Base-by-base conservation (phyloP, 2,113 vertebrate genomes). In the Atherinomorus stipes region DNA sequence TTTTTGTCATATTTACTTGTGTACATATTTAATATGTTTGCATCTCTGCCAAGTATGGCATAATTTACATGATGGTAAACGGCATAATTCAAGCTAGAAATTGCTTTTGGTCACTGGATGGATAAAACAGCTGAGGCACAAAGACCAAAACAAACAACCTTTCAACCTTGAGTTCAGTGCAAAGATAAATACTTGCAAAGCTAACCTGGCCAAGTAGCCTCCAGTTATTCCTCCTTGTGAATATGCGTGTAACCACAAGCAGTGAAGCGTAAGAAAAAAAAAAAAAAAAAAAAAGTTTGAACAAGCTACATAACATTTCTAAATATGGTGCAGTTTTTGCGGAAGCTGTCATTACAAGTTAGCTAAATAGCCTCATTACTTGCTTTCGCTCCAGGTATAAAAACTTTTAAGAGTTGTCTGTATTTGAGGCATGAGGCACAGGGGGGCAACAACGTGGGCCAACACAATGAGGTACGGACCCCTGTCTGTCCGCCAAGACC, bases 401-500 rank as follows among this genome's bases (percentile, higher is more conserved):
- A 18, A 23, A 9, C 2, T 31, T 13, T 9, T 0, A 1, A 2
- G 13, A 59, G 34, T 5, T 40, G 62, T 1, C 15, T 57, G 47
- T 1, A 1, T 44, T 1, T 1, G 11, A 63, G 15, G 37, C 65
- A 34, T 1, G 50, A 25, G 56, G 22, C 23, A 1, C 61, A 37
- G 19, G 25, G 37, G 2, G 7, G 54, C 28, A 9, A 64, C 76
- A 76, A 74, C 83, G 72, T 85, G 84, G 75, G 61, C 19, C 74
- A 1, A 7, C n/a, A 79, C 86, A 72, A 83, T 63, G 78, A 78
- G 61, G 52, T n/a, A 44, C 23, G 18, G 53, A 58, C 68, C 5
- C 74, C 67, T 31, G 19, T 34, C 51, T 76, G 77, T 84, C 83
- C 80, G 64, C 86, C 83, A 75, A 72, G 49, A 88, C 77, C 90